phyloP scores from a whole-genome alignment of 2,113 vertebrate species.

The Crotalus tigris region DNA sequence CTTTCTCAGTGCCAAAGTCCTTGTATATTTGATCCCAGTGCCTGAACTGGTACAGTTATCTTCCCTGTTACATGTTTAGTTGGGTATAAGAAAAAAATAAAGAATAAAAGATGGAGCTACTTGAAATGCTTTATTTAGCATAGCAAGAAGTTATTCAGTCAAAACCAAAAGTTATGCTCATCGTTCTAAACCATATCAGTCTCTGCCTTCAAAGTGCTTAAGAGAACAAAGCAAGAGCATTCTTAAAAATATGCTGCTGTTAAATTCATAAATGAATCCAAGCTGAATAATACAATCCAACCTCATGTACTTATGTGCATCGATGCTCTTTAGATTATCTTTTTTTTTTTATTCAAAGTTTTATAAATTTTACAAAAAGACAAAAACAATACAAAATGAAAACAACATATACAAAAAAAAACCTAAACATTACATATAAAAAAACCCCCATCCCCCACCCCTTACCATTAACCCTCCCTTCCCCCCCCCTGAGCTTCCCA shows the following conservation, averaged over 20 bases:
- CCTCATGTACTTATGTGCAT: slow-evolving; percentile 4
- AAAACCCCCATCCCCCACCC: too few species aligned
- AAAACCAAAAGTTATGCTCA: slow-evolving; percentile 47
- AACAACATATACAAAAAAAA: too few species aligned
- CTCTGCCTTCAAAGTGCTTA: slow-evolving; percentile 21
- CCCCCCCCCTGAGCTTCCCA: too few species aligned
- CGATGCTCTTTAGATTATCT: not conserved
- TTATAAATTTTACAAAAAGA: too few species aligned
- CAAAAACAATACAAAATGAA: too few species aligned
- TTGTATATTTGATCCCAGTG: slow-evolving; percentile 24
- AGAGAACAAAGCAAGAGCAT: slow-evolving; percentile 38
- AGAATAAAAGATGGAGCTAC: slow-evolving; percentile 48
- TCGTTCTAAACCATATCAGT: slow-evolving; percentile 42
- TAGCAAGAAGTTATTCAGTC: slow-evolving; percentile 48
- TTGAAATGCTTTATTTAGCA: slow-evolving; percentile 29
- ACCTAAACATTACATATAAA: too few species aligned
- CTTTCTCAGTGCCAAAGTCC: slow-evolving; percentile 9
- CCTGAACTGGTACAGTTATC: slow-evolving; percentile 17
- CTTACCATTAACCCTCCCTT: too few species aligned
- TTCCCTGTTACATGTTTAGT: slow-evolving; percentile 36
- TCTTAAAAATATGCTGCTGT: slow-evolving; percentile 32
- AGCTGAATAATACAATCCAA: slow-evolving; percentile 1
- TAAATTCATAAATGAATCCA: slow-evolving; percentile 42
- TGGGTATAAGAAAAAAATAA: not conserved
- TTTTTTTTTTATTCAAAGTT: too few species aligned